A percentile compares a stretch with the other conserved stretches of the same genome.
Evolutionary conservation across 2,888 invertebrate genomes (phyloP).

Genomic region (Synergus laeviventris): DNA sequence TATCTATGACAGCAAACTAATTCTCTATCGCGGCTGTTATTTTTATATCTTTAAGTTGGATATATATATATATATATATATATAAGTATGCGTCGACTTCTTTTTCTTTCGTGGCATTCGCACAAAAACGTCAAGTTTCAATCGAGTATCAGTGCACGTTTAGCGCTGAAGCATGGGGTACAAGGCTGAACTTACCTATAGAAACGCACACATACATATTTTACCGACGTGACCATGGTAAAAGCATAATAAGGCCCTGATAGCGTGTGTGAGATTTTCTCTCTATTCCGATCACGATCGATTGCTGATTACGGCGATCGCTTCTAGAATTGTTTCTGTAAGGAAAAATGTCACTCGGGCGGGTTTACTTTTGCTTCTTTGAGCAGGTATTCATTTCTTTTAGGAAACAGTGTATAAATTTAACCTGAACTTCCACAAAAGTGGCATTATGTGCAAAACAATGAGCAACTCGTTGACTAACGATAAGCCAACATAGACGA

Average conservation of each 20-base stretch:
- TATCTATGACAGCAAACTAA: not conserved
- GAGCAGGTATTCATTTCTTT: slow-evolving; percentile 10
- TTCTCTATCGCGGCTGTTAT: not conserved
- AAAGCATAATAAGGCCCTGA: slow-evolving; percentile 12
- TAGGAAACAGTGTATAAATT: slow-evolving; percentile 13
- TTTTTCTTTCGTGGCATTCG: not conserved
- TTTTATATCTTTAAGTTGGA: not conserved
- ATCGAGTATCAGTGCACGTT: slow-evolving; percentile 12
- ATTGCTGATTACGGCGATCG: slow-evolving; percentile 6
- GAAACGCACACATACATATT: not conserved
- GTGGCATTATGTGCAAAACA: not conserved
- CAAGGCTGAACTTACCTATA: not conserved
- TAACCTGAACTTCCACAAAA: not conserved
- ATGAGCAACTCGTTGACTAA: not conserved
- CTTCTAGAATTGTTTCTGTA: slow-evolving; percentile 3
- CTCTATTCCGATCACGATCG: slow-evolving; percentile 13
- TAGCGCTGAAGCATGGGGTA: not conserved
- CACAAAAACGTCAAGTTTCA: not conserved
- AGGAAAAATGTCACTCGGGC: not conserved
- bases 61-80: not conserved
- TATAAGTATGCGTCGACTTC: not conserved
- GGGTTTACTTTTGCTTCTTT: slow-evolving; percentile 8
- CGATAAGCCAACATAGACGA: not conserved
- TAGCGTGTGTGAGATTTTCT: slow-evolving; percentile 14
- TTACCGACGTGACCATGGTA: not conserved